Base-by-base conservation (phyloP, 1,140 invertebrate genomes). In the Brachionus asplanchnoidis region DNA sequence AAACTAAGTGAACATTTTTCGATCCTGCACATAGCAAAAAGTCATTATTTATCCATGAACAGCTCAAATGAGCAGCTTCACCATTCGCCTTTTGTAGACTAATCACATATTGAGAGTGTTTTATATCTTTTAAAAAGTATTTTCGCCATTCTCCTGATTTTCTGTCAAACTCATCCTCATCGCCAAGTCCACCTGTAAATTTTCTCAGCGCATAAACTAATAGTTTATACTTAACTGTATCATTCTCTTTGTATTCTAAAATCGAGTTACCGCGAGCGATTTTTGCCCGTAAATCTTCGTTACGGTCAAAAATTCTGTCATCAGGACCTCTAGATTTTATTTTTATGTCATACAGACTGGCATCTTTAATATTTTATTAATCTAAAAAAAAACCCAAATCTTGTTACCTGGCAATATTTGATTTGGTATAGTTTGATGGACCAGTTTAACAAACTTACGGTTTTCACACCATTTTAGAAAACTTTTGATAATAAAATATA, bases 181-280 rank as follows among this genome's bases (percentile, higher is more conserved):
- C 91, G 17, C 91, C 91, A 77, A 91, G 86, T 26, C 91, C 90
- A 44, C 91, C 91, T 6, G 90, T 91, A 85, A 91, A 91, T 85
- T 91, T 91, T 68, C 89, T 89, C 82, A 91, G 86, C 0, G 90
- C 91, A 86, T 90, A 90, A 9, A 91, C 87, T 1, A 90, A 85
- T 86, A 90, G 89, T 68, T 87, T 85, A 12, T 87, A 87, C 9
- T 86, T 86, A 17, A 80, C 84, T 9, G 86, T 68, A 12, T 80
- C 46, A 44, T 86, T 86, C 65, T 87, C 85, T 14, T 87, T 85
- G 23, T 90, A 85, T 11, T 87, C 84, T 11, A 91, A 85, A 82
- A 91, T 88, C 85, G 87, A 88, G 86, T 91, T 91, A 20, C 90
- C 90, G 56, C 90, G 85, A 12, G 90, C 90, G 28, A 91, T 89